Evolutionary conservation across 2,113 vertebrate species (phyloP).

Genomic region (Grammomys dolichurus): DNA sequence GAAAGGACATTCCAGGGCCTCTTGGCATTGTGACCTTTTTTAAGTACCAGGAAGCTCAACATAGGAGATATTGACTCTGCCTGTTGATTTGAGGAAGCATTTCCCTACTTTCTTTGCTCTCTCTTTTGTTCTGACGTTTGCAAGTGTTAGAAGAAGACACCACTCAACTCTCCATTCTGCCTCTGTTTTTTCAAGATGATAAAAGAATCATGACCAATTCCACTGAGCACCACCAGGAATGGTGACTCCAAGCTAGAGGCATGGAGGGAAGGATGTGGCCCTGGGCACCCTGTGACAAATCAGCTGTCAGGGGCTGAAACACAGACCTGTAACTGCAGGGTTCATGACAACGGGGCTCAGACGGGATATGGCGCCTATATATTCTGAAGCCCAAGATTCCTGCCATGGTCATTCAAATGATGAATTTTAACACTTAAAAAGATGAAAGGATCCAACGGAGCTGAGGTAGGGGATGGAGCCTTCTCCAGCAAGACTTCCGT

Average conservation of each 20-base stretch:
- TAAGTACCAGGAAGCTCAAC: not conserved
- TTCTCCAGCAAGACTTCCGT: not conserved
- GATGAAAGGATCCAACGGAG: constrained; percentile 36
- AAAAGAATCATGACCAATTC: not conserved
- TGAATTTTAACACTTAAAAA: not conserved
- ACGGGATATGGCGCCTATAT: not conserved
- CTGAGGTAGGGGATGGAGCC: not conserved
- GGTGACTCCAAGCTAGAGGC: constrained; percentile 15
- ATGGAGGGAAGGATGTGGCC: not conserved
- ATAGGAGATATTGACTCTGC: not conserved
- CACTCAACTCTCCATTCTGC: not conserved
- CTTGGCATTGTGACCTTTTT: not conserved
- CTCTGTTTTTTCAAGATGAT: constrained; percentile 43
- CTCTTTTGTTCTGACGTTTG: not conserved
- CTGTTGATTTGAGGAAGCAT: not conserved
- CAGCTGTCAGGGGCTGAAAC: not conserved
- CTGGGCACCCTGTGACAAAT: not conserved
- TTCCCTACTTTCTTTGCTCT: not conserved
- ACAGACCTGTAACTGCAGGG: not conserved
- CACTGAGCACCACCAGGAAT: not conserved
- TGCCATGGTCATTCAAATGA: not conserved
- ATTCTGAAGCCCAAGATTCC: constrained; percentile 37
- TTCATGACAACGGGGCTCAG: not conserved
- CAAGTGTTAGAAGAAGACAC: not conserved
- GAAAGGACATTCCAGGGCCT: not conserved